Base-by-base conservation (phyloP, 2,113 vertebrate genomes). In the Oxyruncus cristatus region DNA sequence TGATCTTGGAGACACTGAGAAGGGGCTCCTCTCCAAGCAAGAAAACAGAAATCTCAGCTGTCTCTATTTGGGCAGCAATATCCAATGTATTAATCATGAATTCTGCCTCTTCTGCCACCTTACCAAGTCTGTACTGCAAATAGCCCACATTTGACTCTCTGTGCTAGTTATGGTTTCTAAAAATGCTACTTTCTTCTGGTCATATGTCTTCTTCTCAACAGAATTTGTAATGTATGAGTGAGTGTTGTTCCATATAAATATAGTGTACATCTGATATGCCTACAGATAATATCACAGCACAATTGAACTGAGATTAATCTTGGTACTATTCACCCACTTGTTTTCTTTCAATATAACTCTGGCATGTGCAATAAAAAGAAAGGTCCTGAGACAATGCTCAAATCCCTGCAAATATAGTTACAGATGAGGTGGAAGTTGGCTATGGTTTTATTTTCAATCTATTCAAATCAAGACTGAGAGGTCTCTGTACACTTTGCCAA, bases 181-280 rank as follows among this genome's bases (percentile, higher is more conserved):
- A 96, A 95, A 84, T 72, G 75, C 39, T 44, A 2, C 41, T 75
- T 91, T 86, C 52, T 91, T n/a, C 49, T 84, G 76, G 68, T 91
- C 86, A 93, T 67, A 90, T 37, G 61, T 65, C 70, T 91, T 37
- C 37, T 88, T 84, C 82, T 86, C 73, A 56, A 33, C 52, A 75
- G 84, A 75, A 91, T 68, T 95, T 53, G 44, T 85, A 67, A 92
- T 44, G 44, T 28, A 58, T 73, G 50, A 71, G 66, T 85, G 85
- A 89, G 67, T 86, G 88, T 74, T 72, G 56, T 80, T 95, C 67
- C 50, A 8, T 61, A 72, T 83, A 96, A 96, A 93, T 80, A 92
- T 17, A 77, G 77, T 39, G 88, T 56, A 46, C 15, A 80, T 86
- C 85, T 90, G 76, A 93, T 89, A 74, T 66, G 85, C 50, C 73